Conservation (phyloP, 2,888 invertebrate genomes). For the Eupithecia centaureata region DNA sequence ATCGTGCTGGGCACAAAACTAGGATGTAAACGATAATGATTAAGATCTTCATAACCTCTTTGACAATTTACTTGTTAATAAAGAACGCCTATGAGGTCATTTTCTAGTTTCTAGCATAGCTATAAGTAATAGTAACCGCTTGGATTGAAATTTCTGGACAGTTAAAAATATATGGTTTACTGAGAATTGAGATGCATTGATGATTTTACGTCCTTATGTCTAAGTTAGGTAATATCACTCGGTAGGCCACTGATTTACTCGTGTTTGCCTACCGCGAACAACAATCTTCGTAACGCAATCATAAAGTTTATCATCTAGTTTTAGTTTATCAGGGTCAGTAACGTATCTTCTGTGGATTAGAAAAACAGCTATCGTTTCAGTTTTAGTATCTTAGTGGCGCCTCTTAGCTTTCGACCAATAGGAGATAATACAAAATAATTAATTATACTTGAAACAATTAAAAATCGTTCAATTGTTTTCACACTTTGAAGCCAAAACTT, state of each 20-base stretch:
- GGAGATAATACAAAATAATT: conserved; percentile 21
- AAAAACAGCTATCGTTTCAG: conserved; percentile 58
- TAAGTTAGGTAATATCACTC: conserved; percentile 39
- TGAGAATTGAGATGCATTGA: not conserved
- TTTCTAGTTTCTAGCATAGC: not conserved
- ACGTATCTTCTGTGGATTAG: conserved; percentile 59
- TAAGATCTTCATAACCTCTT: conserved; percentile 13
- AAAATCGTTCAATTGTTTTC: conserved; percentile 23
- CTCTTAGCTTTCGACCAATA: conserved; percentile 43
- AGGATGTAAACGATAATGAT: conserved; percentile 21
- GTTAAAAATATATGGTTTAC: not conserved
- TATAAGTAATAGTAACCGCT: not conserved
- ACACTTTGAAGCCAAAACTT: conserved; percentile 14
- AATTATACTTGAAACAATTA: conserved; percentile 28
- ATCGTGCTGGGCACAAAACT: conserved; percentile 6
- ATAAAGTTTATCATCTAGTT: conserved; percentile 51
- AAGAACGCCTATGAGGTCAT: not conserved
- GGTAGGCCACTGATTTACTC: conserved; percentile 55
- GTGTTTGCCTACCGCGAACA: conserved; percentile 54
- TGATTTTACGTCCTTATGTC: not conserved
- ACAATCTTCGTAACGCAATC: conserved; percentile 63
- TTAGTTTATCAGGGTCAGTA: conserved; percentile 70
- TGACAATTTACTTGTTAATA: not conserved
- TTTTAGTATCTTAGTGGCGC: conserved; percentile 65
- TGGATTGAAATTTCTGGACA: not conserved